phyloP scores from a whole-genome alignment of 2,888 invertebrate genomes.

The Thymelicus sylvestris region DNA sequence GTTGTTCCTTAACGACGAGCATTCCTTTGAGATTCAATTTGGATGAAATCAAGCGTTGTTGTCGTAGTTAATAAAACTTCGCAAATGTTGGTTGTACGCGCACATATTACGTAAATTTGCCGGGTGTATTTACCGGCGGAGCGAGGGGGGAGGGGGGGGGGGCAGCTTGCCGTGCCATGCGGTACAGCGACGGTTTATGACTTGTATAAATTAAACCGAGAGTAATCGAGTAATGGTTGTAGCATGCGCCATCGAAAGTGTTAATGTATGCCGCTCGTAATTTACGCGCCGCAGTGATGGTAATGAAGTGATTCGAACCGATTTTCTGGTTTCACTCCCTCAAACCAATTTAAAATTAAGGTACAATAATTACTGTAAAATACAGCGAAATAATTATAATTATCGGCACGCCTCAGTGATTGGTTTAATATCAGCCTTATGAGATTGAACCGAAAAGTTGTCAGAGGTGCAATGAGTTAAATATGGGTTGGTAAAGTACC shows the following conservation, averaged over 20 bases:
- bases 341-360: neutral
- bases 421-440: too few species aligned
- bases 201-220: conserved; percentile 3
- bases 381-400: too few species aligned
- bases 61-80: neutral
- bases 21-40: neutral
- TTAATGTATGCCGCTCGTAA: conserved; percentile 3
- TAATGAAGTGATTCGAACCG: neutral
- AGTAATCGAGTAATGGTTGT: conserved; percentile 4
- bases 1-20: neutral
- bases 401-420: too few species aligned
- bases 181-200: conserved; percentile 1
- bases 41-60: neutral
- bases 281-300: neutral
- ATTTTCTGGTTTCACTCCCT: neutral
- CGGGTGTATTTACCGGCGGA: neutral
- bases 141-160: too few species aligned
- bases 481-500: too few species aligned
- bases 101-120: neutral
- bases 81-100: neutral
- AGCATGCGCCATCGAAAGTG: conserved; percentile 4
- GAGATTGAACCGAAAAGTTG: too few species aligned
- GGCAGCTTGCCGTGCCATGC: neutral
- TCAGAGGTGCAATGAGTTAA: too few species aligned
- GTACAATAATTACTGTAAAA: too few species aligned